Percentiles rank a stretch among this genome's conserved stretches.
Conservation (phyloP, 1,140 invertebrate genomes). For the Tetramorium simillimum region DNA sequence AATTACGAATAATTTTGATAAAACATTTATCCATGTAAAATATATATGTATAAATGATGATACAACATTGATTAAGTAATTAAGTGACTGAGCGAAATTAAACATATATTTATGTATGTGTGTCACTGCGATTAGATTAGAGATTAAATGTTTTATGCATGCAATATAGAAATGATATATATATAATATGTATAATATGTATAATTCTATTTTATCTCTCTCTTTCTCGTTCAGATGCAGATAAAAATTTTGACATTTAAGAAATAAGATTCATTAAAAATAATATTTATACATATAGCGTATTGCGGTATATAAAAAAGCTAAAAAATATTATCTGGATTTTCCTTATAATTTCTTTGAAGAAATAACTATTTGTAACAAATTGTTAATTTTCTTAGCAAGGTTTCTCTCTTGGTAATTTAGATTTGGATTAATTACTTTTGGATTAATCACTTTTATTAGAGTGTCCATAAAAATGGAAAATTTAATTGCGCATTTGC, state of each 20-base stretch:
- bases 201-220: background rate
- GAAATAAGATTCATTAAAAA: background rate
- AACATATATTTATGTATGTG: background rate
- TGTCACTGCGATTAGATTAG: conserved; percentile 2
- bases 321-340: background rate
- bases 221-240: background rate
- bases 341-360: background rate
- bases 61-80: conserved; percentile 29
- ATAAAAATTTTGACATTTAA: background rate
- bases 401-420: background rate
- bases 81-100: conserved; percentile 4
- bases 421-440: background rate
- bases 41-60: conserved; percentile 2
- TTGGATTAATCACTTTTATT: background rate
- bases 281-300: background rate
- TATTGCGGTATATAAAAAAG: background rate
- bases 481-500: background rate
- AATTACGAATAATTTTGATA: conserved; percentile 18
- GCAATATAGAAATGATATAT: background rate
- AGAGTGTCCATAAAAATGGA: background rate
- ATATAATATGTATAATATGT: too few species aligned
- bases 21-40: conserved; percentile 26
- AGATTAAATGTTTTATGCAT: conserved; percentile 2
- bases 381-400: background rate
- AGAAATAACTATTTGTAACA: background rate